These are phyloP conservation scores for Anolis apletophallus DNA, from an alignment of 2,797 vertebrate species.

Conservation along the genomic window DNA sequence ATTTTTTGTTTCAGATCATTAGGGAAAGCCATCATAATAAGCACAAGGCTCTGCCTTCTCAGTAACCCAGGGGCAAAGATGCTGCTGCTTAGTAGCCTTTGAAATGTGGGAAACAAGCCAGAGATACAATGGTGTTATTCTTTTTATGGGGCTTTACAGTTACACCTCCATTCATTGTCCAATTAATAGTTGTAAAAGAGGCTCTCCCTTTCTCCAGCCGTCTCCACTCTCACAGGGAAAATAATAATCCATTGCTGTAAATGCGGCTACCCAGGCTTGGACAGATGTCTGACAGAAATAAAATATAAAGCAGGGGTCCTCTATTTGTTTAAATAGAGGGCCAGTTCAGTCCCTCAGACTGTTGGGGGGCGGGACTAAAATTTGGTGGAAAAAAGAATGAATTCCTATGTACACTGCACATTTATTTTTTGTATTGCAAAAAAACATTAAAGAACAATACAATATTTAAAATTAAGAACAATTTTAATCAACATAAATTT, in stretches of 20 bases:
- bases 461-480: too few species aligned
- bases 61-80: conserved; percentile 67
- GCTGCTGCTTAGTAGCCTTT: conserved; percentile 70
- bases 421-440: too few species aligned
- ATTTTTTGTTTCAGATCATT: conserved; percentile 75
- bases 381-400: too few species aligned
- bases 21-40: conserved; percentile 63
- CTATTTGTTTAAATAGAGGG: too few species aligned
- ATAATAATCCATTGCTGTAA: conserved; percentile 65
- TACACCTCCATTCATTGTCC: conserved; percentile 65
- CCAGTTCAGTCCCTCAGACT: too few species aligned
- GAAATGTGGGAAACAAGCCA: conserved; percentile 78
- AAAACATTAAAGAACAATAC: too few species aligned
- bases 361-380: too few species aligned
- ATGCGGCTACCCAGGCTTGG: conserved; percentile 58
- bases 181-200: conserved; percentile 69
- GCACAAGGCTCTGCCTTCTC: conserved; percentile 67
- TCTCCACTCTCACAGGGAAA: conserved; percentile 65
- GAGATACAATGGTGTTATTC: conserved; percentile 70
- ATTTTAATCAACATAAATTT: too few species aligned
- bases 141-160: conserved; percentile 72
- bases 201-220: conserved; percentile 60
- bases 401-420: too few species aligned
- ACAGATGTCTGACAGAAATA: conserved; percentile 59
- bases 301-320: not conserved